Conservation (phyloP, 92 coral and sea anemone genomes). For the Phenganax stokvisi region DNA sequence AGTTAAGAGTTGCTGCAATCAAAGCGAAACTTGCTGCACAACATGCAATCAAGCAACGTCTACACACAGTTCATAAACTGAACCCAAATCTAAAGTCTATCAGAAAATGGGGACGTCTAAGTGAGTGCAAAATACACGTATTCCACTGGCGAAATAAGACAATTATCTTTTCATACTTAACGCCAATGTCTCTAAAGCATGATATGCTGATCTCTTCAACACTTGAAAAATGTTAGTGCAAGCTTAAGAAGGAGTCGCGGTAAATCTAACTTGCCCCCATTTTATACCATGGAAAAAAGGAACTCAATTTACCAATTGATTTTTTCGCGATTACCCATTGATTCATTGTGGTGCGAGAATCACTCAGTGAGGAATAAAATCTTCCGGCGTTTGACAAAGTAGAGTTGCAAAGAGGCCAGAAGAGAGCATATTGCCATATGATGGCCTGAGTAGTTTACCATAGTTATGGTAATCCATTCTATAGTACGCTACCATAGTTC, state of each 20-base stretch:
- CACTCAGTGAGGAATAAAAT: too few relatives aligned
- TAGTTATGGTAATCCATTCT: too few relatives aligned
- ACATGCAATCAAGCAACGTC: constrained; percentile 18
- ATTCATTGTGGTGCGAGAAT: too few relatives aligned
- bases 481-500: too few relatives aligned
- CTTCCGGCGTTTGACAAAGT: too few relatives aligned
- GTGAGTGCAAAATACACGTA: constrained; percentile 13
- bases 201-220: neutral
- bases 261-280: too few relatives aligned
- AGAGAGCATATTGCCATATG: too few relatives aligned
- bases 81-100: constrained; percentile 17
- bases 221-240: neutral
- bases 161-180: neutral
- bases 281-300: neutral
- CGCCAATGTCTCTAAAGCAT: too few relatives aligned
- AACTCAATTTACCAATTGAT: neutral
- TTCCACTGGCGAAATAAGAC: neutral
- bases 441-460: too few relatives aligned
- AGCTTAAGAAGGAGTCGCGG: too few relatives aligned
- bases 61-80: constrained; percentile 4
- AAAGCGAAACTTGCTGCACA: constrained; percentile 42
- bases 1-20: constrained; percentile 54
- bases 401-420: too few relatives aligned
- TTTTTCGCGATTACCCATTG: neutral
- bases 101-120: constrained; percentile 25